Base-by-base conservation (phyloP, 2,888 invertebrate genomes). In the Dryobota labecula region DNA sequence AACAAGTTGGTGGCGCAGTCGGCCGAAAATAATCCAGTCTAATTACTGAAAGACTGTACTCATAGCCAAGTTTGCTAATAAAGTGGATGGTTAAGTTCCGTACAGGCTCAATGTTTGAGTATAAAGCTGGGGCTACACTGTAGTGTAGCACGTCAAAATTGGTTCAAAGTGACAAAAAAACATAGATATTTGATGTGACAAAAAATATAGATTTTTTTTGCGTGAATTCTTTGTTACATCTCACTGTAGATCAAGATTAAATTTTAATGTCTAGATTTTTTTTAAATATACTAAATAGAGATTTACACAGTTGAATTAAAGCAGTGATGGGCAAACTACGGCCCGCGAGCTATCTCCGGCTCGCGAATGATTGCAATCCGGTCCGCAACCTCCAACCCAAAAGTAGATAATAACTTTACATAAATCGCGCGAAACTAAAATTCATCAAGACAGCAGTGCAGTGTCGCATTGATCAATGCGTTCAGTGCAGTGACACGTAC, bases 21-120 rank as follows among this genome's bases (percentile, higher is more conserved):
- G 90, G 84, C 90, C 89, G 93, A 89, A 92, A 92, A 92, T 95
- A 94, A 95, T 94, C 93, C 91, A 88, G 87, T 90, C 90, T 95
- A 95, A 95, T 95, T 95, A 94, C 94, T 93, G 90, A 92, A 94
- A 94, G 92, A 93, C 92, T 92, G 83, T 85, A 89, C 92, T 92
- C 91, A 88, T 90, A 91, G 90, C 89, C 87, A 95, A 95, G 92
- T 95, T 95, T 94, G 91, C 92, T 94, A 95, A 95, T 95, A 95
- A 95, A 95, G 94, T 93, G 93, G 93, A 92, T 93, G 92, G 93
- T 92, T 91, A 90, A 93, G 92, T 92, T 92, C 84, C 86, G 86
- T 83, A 84, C 87, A 89, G 87, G 87, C 86, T 88, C 88, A 87
- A 83, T 82, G 78, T 82, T 85, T 84, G 73, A 79, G 80, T 76